Evolutionary conservation across 1,140 invertebrate genomes (phyloP), one percentile per base, ranked within the genome.

Genomic region (Luehdorfia chinensis): DNA sequence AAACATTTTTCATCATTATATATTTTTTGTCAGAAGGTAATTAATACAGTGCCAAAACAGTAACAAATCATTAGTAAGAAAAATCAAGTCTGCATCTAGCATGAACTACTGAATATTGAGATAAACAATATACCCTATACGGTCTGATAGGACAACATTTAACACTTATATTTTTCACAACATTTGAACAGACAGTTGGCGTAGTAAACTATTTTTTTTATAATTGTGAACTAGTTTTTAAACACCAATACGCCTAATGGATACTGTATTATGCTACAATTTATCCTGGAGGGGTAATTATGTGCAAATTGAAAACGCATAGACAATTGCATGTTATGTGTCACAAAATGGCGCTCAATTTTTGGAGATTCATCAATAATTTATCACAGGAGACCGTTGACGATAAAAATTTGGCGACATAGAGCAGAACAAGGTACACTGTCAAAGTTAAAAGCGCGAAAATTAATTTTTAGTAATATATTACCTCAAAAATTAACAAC

Each of bases 1-100:
- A 21, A 3, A 21, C 2, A 3, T 28, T 36, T 72, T 75, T 72
- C 66, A 63, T 84, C 68, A 84, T 80, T 73, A 84, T 78, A 84
- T 81, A 84, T 78, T 84, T 81, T 79, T 84, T 79, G 74, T 81
- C 79, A 81, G 79, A 84, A 84, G 79, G 74, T 84, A 81, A 84
- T 84, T 84, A 84, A 81, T 80, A 81, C 74, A 75, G 77, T 84
- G 80, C 80, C 80, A 80, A 84, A 83, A 80, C 78, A 83, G 69
- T 81, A 84, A 84, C 80, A 84, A 81, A 84, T 77, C 64, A 80
- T 80, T 84, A 81, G 77, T 81, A 79, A 72, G 68, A 76, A 63
- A 80, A 78, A 76, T 67, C 50, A 73, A 65, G 63, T 68, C 71
- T 77, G 80, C 75, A 80, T 76, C 80, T 84, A 84, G 80, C 80